These are phyloP conservation scores for Epinotia ramella DNA, from an alignment of 2,888 invertebrate genomes.

Conservation along the genomic window DNA sequence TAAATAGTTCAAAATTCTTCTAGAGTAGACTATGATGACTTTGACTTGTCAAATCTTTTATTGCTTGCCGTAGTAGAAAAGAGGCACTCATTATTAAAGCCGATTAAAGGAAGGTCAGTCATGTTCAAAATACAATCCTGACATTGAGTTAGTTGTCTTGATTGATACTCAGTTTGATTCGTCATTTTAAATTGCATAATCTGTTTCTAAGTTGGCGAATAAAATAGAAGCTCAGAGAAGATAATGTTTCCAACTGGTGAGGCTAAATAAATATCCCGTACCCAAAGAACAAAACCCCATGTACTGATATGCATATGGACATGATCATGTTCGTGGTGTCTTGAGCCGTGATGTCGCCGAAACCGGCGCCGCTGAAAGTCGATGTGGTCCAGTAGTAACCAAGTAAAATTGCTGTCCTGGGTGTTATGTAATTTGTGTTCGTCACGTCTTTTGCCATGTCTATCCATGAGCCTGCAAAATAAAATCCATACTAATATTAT, in stretches of 20 bases:
- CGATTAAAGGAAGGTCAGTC: no score
- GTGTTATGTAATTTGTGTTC: constrained; percentile 61
- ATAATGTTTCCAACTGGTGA: background rate
- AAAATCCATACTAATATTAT: no score
- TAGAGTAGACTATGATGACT: no score
- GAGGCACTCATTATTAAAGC: no score
- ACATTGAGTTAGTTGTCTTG: background rate
- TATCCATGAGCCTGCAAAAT: constrained; percentile 73
- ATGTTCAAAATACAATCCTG: no score
- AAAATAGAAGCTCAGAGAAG: background rate
- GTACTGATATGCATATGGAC: constrained; percentile 73
- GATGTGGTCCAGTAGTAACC: constrained; percentile 80
- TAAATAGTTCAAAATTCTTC: no score
- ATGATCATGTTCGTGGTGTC: constrained; percentile 74
- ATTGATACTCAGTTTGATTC: background rate
- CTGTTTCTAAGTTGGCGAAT: background rate
- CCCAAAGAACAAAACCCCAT: constrained; percentile 82
- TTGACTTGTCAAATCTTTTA: no score
- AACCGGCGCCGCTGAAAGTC: constrained; percentile 79
- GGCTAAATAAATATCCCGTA: constrained; percentile 51
- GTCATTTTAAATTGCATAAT: background rate
- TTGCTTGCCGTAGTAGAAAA: no score
- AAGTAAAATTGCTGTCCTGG: constrained; percentile 71
- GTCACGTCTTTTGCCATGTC: constrained; percentile 62
- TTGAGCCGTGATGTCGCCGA: constrained; percentile 79